Evolutionary conservation across 2,797 vertebrate genomes (phyloP).

Genomic region (Gallirallus australis): DNA sequence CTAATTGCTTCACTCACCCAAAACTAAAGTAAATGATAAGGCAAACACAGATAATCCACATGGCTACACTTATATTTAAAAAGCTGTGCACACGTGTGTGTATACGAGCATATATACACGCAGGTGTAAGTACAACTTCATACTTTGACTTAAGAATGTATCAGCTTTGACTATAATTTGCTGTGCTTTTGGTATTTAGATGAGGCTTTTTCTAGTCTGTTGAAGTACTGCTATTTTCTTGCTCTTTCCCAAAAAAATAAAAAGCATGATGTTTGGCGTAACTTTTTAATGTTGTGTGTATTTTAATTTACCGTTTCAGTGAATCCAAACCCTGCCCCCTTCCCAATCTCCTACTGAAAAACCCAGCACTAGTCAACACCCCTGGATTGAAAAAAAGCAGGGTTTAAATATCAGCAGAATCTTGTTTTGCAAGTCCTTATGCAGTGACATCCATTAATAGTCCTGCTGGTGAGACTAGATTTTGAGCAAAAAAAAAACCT

Average conservation of each 20-base stretch:
- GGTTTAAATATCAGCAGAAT: neutral
- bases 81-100: neutral
- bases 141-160: slow-evolving; percentile 67
- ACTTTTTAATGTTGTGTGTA: slow-evolving; percentile 9
- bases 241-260: slow-evolving; percentile 47
- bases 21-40: slow-evolving; percentile 9
- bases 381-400: neutral
- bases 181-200: slow-evolving; percentile 57
- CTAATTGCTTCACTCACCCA: slow-evolving; percentile 1
- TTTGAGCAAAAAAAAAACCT: neutral
- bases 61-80: neutral
- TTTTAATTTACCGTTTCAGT: slow-evolving; percentile 31
- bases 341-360: neutral
- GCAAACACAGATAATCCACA: slow-evolving; percentile 5
- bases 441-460: neutral
- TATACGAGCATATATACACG: neutral
- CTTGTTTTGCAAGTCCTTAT: neutral
- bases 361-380: neutral
- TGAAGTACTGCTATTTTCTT: slow-evolving; percentile 52
- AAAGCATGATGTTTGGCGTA: slow-evolving; percentile 63
- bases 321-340: neutral
- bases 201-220: slow-evolving; percentile 50
- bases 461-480: neutral
- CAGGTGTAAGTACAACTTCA: neutral
- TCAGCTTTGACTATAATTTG: slow-evolving; percentile 43